These are phyloP conservation scores for Dilophus febrilis DNA, from an alignment of 2,888 invertebrate genomes.

Conservation along the genomic window DNA sequence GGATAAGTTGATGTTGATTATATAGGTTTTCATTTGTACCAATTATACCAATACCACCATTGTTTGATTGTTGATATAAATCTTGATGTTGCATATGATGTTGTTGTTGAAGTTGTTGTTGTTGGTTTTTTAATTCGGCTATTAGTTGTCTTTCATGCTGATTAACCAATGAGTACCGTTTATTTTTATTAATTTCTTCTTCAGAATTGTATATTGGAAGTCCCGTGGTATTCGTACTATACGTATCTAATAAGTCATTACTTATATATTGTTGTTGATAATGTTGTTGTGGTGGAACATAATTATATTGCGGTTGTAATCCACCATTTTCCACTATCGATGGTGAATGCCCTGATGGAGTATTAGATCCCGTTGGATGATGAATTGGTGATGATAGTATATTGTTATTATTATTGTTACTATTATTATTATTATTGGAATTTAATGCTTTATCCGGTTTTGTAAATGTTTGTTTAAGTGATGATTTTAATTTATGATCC, in stretches of 20 bases:
- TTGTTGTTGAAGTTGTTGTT: no score
- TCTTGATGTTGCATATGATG: no score
- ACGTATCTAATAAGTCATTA: conserved; percentile 17
- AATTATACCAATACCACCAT: conserved; percentile 19
- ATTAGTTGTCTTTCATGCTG: conserved; percentile 32
- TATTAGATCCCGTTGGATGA: neutral
- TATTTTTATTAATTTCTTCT: conserved; percentile 33
- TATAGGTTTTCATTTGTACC: conserved; percentile 15
- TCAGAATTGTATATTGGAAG: conserved; percentile 29
- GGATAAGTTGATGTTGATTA: conserved; percentile 23
- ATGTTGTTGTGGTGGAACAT: conserved; percentile 11
- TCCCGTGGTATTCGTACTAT: conserved; percentile 30
- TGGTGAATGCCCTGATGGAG: neutral
- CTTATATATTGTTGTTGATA: conserved; percentile 13
- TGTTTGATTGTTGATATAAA: conserved; percentile 10
- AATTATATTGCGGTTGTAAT: no score
- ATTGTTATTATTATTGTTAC: neutral
- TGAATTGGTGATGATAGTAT: neutral
- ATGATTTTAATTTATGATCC: neutral
- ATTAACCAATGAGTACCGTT: conserved; percentile 31
- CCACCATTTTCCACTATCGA: conserved; percentile 1
- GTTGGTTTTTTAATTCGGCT: conserved; percentile 30
- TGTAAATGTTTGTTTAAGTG: neutral
- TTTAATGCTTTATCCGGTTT: neutral
- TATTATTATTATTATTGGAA: no score